Conservation (phyloP, 2,797 vertebrate species). For the Platalea minor region DNA sequence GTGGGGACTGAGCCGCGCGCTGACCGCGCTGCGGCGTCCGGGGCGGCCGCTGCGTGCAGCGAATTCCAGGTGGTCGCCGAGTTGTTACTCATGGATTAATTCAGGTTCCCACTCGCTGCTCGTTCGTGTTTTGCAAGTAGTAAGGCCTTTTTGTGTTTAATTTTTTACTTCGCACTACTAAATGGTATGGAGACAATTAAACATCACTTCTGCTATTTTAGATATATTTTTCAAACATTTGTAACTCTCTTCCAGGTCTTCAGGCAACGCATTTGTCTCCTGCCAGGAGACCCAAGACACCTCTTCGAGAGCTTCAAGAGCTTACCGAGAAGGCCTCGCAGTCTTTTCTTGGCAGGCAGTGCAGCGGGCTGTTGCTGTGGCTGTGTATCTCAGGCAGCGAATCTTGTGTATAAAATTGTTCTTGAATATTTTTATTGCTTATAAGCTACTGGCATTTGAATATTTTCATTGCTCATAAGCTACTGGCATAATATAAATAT, state of each 20-base stretch:
- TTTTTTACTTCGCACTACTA: background rate
- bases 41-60: background rate
- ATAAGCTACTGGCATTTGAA: background rate
- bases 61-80: background rate
- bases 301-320: background rate
- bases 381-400: background rate
- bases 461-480: background rate
- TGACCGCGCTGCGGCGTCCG: accelerated
- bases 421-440: background rate
- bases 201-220: background rate
- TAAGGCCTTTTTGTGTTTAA: background rate
- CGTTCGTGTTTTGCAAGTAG: background rate
- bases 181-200: background rate
- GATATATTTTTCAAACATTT: background rate
- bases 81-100: background rate
- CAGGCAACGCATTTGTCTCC: background rate
- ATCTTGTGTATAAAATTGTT: background rate
- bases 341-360: background rate
- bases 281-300: background rate
- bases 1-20: background rate
- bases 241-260: background rate
- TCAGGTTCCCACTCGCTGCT: background rate
- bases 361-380: background rate
- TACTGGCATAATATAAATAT: background rate
- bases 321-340: background rate